A percentile compares a stretch with the other conserved stretches of the same genome.
Evolutionary conservation across 2,797 vertebrate species (phyloP).

Genomic region (Gymnopithys bicolor): DNA sequence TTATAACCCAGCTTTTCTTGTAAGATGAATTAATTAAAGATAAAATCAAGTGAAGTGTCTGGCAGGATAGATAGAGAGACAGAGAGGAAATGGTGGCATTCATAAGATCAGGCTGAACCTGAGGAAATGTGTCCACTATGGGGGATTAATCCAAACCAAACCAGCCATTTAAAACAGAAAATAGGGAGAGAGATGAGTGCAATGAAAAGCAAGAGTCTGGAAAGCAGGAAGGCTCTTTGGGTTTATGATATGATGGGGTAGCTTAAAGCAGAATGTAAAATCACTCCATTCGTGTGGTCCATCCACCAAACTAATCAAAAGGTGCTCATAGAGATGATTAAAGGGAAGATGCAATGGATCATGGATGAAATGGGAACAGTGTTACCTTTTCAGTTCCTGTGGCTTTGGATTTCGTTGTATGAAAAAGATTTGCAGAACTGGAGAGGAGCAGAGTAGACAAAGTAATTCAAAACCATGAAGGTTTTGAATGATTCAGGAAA

Average conservation of each 20-base stretch:
- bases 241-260: not conserved
- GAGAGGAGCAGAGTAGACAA: not conserved
- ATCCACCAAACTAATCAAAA: not conserved
- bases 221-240: slow-evolving; percentile 1
- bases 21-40: slow-evolving; percentile 9
- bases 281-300: not conserved
- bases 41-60: not conserved
- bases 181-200: not conserved
- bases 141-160: slow-evolving; percentile 12
- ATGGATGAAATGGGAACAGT: not conserved
- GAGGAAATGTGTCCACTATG: not conserved
- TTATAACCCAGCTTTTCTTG: not conserved
- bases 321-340: not conserved
- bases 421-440: not conserved
- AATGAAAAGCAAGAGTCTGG: slow-evolving; percentile 9
- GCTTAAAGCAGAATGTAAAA: not conserved
- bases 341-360: not conserved
- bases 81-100: not conserved
- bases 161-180: not conserved
- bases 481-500: not conserved
- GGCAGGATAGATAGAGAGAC: not conserved
- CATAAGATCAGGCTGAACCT: not conserved
- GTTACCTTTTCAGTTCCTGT: not conserved
- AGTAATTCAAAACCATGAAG: not conserved
- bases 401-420: not conserved